phyloP scores from a whole-genome alignment of 2,888 invertebrate genomes.

The Lasioglossum oenotherae region DNA sequence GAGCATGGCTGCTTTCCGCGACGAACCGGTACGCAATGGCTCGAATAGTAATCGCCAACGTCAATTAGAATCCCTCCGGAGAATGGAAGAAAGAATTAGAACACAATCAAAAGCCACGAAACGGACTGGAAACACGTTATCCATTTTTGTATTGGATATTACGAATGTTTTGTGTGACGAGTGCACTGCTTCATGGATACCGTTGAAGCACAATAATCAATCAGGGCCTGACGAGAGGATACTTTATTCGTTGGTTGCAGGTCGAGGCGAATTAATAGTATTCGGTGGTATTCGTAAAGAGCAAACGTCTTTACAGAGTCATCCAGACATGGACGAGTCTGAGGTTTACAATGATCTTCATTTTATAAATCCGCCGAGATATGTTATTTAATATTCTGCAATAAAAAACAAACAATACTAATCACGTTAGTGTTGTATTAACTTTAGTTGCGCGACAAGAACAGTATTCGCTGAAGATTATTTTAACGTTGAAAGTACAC shows the following conservation, averaged over 20 bases:
- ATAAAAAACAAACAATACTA: constrained; percentile 32
- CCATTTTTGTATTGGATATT: constrained; percentile 94
- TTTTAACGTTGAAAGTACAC: constrained; percentile 32
- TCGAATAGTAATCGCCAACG: constrained; percentile 86
- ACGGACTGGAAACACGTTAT: constrained; percentile 89
- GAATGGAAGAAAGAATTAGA: constrained; percentile 88
- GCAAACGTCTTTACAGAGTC: constrained; percentile 86
- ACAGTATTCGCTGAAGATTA: constrained; percentile 19
- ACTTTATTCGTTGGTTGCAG: constrained; percentile 94
- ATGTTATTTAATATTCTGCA: constrained; percentile 76
- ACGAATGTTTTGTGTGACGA: constrained; percentile 88
- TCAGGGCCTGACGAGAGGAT: constrained; percentile 94
- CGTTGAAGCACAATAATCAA: constrained; percentile 88
- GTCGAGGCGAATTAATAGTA: constrained; percentile 96
- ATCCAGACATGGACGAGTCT: constrained; percentile 78
- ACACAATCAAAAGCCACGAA: constrained; percentile 85
- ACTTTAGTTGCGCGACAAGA: constrained; percentile 12
- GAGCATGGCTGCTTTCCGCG: constrained; percentile 87
- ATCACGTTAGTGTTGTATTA: constrained; percentile 25
- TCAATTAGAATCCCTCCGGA: constrained; percentile 87
- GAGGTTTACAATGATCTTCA: constrained; percentile 83
- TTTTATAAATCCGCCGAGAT: constrained; percentile 82
- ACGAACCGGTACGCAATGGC: constrained; percentile 72
- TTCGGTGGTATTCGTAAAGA: constrained; percentile 98
- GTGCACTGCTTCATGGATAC: constrained; percentile 89